These are phyloP conservation scores for Cyclina sinensis DNA, from an alignment of 1,140 invertebrate genomes.

Conservation along the genomic window DNA sequence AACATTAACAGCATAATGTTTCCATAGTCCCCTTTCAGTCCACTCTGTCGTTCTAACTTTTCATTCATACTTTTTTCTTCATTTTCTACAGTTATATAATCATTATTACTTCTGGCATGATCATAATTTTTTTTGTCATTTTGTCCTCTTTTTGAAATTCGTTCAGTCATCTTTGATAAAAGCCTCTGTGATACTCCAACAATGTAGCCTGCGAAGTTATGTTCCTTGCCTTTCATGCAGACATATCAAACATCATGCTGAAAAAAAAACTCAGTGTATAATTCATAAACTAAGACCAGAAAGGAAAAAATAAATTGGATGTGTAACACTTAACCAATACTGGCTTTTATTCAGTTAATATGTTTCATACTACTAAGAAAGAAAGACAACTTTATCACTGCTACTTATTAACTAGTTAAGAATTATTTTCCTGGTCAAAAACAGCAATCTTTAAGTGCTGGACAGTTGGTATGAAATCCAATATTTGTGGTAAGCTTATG, in stretches of 20 bases:
- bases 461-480: too few species aligned
- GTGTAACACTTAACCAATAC: too few species aligned
- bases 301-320: too few species aligned
- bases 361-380: too few species aligned
- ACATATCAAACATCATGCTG: neutral
- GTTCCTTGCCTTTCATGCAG: neutral
- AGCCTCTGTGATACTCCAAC: neutral
- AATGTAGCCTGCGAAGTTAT: neutral
- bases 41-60: neutral
- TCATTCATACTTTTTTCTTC: neutral
- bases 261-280: neutral
- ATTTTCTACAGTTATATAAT: neutral
- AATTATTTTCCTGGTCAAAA: too few species aligned
- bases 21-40: constrained; percentile 76
- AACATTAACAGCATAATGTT: constrained; percentile 95
- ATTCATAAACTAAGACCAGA: too few species aligned
- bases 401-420: too few species aligned
- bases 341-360: too few species aligned
- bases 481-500: too few species aligned
- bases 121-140: neutral
- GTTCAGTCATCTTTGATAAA: neutral
- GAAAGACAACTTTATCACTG: too few species aligned
- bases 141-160: neutral
- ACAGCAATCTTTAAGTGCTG: too few species aligned
- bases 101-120: neutral